Base-by-base conservation (phyloP, 2,113 vertebrate species). In the Phycodurus eques region DNA sequence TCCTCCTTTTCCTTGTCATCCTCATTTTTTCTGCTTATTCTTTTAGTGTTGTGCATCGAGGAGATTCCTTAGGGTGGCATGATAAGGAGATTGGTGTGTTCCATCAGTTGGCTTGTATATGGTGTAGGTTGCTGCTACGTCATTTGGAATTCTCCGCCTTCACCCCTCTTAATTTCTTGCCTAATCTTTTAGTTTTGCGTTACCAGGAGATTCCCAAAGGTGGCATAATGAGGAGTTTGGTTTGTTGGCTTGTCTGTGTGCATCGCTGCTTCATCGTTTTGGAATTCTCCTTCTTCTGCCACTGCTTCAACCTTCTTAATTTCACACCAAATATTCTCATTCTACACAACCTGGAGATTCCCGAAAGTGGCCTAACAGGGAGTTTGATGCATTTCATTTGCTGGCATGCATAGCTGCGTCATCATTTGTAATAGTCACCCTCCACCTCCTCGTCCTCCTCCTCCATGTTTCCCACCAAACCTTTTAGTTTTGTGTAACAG, bases 391-490 rank as follows among this genome's bases (percentile, higher is more conserved):
- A 56, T 56, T 17, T 63, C 27, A 5, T 63, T 20, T 64, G 35
- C 19, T 35, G 33, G 42, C 19, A 7, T 79, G 79, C 27, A 60
- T 78, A 84, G 72, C 80, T 72, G 80, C 77, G 75, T 80, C 75
- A 80, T 76, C 75, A 74, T 83, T 90, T 86, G 70, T 71, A 87
- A 75, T 77, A 71, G 31, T 61, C 15, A 39, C 3, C 73, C 73
- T 64, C 72, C 35, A 39, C 3, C 35, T 67, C 44, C 12, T 46
- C 12, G 7, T 46, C 44, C 11, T 46, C 12, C 44, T 46, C 44
- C 11, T 46, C 10, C 44, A 12, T 12, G 44, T 12, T 12, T 49
- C 7, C 12, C 9, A 5, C 49, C 12, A 15, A 15, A 17, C 5
- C 49, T 7, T 51, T 51, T 51, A 46, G 44, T 12, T 27, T 27